These are phyloP conservation scores for Apolygus lucorum DNA, from an alignment of 1,140 invertebrate genomes.

Conservation along the genomic window DNA sequence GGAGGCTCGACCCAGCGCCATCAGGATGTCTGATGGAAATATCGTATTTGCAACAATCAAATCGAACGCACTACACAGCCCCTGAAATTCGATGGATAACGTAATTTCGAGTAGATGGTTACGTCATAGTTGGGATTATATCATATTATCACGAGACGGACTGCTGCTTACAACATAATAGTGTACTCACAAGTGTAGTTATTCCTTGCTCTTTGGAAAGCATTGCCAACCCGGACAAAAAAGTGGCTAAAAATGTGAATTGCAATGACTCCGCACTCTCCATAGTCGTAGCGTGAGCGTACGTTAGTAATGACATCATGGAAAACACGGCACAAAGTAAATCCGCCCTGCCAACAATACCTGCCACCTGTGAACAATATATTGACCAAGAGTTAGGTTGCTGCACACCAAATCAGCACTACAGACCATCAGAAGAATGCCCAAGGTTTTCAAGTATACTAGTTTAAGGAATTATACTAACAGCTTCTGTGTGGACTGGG, in stretches of 20 bases:
- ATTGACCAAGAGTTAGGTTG: background rate
- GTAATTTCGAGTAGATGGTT: constrained; percentile 11
- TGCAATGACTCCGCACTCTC: background rate
- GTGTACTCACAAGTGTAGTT: constrained; percentile 68
- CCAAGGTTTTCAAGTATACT: background rate
- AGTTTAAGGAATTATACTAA: too few species aligned
- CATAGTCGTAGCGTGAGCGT: constrained; percentile 38
- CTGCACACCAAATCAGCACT: background rate
- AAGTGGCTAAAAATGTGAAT: background rate
- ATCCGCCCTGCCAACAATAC: constrained; percentile 67
- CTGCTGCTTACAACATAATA: too few species aligned
- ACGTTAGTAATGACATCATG: constrained; percentile 58
- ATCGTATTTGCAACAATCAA: constrained; percentile 45
- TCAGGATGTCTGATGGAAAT: constrained; percentile 29
- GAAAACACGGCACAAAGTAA: constrained; percentile 71
- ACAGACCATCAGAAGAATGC: background rate
- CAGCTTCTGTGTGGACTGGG: constrained; percentile 65
- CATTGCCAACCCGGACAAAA: constrained; percentile 55
- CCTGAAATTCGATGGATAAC: constrained; percentile 47
- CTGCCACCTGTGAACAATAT: constrained; percentile 47
- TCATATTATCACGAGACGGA: too few species aligned
- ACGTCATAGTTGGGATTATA: too few species aligned
- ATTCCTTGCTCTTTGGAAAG: constrained; percentile 91
- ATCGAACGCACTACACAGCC: constrained; percentile 61
- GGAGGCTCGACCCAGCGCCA: background rate